Percentiles rank a stretch among this genome's conserved stretches.
Conservation (phyloP, 2,113 vertebrate genomes). For the Zosterops lateralis region DNA sequence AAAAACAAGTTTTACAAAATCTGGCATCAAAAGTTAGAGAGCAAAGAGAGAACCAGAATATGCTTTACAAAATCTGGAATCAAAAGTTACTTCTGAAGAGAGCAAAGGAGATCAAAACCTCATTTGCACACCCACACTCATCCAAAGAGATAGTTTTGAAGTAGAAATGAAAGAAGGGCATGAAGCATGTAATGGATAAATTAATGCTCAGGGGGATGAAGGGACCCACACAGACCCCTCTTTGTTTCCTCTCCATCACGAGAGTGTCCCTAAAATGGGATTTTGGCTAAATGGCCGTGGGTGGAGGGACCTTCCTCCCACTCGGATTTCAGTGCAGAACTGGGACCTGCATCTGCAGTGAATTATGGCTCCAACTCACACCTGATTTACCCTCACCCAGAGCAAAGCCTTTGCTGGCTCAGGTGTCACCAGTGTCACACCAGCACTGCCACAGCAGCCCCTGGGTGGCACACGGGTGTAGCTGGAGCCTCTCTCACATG, state of each 20-base stretch:
- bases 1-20: constrained; percentile 37
- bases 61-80: constrained; percentile 49
- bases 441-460: neutral
- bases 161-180: neutral
- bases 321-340: neutral
- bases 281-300: fast-evolving
- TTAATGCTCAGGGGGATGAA: neutral
- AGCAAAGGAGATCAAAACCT: constrained; percentile 46
- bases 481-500: fast-evolving
- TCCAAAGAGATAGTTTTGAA: neutral
- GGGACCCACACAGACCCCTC: neutral
- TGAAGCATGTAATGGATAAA: neutral
- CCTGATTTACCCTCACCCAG: neutral
- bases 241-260: neutral
- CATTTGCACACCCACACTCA: neutral
- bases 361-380: neutral
- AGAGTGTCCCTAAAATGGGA: neutral
- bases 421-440: neutral
- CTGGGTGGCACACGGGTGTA: fast-evolving
- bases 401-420: neutral
- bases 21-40: constrained; percentile 37
- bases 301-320: neutral
- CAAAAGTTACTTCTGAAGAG: constrained; percentile 34
- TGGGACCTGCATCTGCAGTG: neutral
- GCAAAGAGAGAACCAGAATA: neutral